These are phyloP conservation scores for Misgurnus mizolepis DNA, from an alignment of 2,113 vertebrate species.

Conservation along the genomic window DNA sequence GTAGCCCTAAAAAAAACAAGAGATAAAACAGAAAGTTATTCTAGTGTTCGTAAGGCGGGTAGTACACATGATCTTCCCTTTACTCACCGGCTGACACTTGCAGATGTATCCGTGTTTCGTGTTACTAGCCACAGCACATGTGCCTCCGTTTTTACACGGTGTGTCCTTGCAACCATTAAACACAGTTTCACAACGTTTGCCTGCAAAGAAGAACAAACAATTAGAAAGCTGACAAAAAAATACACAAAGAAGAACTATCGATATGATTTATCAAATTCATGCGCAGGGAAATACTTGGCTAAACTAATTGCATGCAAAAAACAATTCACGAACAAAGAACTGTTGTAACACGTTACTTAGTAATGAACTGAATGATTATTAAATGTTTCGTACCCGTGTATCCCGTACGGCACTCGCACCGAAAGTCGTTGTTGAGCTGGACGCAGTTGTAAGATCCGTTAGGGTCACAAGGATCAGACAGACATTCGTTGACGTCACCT, in stretches of 20 bases:
- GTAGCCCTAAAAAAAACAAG: constrained; percentile 76
- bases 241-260: not conserved
- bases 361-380: too few species aligned
- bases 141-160: constrained; percentile 88
- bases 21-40: not conserved
- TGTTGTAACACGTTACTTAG: too few species aligned
- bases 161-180: constrained; percentile 88
- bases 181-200: constrained; percentile 88
- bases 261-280: not conserved
- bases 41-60: not conserved
- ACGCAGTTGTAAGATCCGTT: constrained; percentile 93
- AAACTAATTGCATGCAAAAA: too few species aligned
- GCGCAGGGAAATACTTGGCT: too few species aligned
- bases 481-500: constrained; percentile 95
- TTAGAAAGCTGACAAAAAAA: not conserved
- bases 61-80: not conserved
- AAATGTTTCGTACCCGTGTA: constrained; percentile 77
- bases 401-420: constrained; percentile 91
- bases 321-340: too few species aligned
- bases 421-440: constrained; percentile 92
- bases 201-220: constrained; percentile 64
- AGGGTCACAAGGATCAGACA: constrained; percentile 92
- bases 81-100: constrained; percentile 88
- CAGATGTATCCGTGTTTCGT: constrained; percentile 93
- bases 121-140: constrained; percentile 91